Base-by-base conservation (phyloP, 2,113 vertebrate species). In the Archocentrus centrarchus region DNA sequence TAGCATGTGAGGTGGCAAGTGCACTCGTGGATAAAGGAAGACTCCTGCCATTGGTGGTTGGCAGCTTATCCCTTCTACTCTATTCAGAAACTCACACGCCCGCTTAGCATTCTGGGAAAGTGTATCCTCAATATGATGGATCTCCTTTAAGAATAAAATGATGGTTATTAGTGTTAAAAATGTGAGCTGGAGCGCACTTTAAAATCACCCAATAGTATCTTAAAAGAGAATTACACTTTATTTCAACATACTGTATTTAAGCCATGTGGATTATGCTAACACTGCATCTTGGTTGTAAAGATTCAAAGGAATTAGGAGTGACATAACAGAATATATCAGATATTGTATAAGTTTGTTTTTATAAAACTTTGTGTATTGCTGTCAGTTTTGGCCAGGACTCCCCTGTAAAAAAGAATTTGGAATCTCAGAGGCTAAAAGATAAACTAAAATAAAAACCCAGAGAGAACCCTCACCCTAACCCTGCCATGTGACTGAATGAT, bases 61-160 rank as follows among this genome's bases (percentile, higher is more conserved):
- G 82, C 94, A 95, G 90, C 86, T 93, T 63, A 95, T 59, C 58
- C 94, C 93, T 2, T 93, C 91, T 7, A 95, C 77, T 61, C n/a
- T 44, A 27, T 91, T 92, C 13, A 95, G 64, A 41, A 93, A 57
- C 75, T 86, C 62, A 18, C 70, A 75, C 2, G 86, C 89, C 22
- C 73, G 75, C 64, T 62, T 60, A 30, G 87, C 81, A 79, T 95
- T 95, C 30, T 79, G 82, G 50, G 80, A 81, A 77, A 95, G 75
- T 30, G 86, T 93, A 35, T 75, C n/a, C 66, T 53, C 32, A 11
- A 55, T 44, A 41, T 77, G 58, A 47, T 59, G 57, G 27, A 80
- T 77, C 85, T 95, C 94, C 94, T 95, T 60, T 3, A 2, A 14
- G 39, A 55, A 64, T 22, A 79, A 6, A 75, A 41, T 4, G 17